Evolutionary conservation across 2,113 vertebrate species (phyloP).

Genomic region (Alligator sinensis): DNA sequence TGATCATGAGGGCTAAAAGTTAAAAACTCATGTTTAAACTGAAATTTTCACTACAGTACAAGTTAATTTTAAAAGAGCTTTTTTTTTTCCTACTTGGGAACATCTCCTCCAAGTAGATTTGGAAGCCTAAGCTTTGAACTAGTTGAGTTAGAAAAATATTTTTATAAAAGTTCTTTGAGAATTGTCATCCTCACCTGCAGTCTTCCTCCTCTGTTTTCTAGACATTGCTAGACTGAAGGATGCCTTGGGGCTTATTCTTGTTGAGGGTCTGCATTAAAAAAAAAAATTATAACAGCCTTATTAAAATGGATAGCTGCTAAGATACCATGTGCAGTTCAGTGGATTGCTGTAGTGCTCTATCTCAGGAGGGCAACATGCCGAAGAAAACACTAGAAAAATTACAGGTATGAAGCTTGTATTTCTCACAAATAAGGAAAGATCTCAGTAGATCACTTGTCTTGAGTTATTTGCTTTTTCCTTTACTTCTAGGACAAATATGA

Average conservation of each 20-base stretch:
- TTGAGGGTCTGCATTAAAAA: constrained; percentile 2
- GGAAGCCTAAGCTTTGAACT: background rate
- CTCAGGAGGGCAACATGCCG: constrained; percentile 26
- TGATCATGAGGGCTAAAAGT: background rate
- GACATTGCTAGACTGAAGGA: background rate
- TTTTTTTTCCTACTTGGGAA: background rate
- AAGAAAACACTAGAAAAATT: constrained; percentile 7
- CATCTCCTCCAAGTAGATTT: background rate
- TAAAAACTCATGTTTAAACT: background rate
- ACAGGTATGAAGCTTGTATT: background rate
- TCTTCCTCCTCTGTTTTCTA: constrained; percentile 1
- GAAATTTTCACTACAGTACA: background rate
- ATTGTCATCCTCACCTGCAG: background rate
- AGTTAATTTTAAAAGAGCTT: background rate
- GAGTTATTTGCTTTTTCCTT: constrained; percentile 2
- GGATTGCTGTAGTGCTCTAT: constrained; percentile 23
- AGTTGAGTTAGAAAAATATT: background rate
- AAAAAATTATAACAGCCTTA: background rate
- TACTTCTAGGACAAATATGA: constrained; percentile 16
- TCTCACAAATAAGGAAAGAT: constrained; percentile 11
- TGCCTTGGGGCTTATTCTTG: constrained; percentile 13
- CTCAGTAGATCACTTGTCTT: constrained; percentile 27
- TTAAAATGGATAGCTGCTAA: constrained; percentile 21
- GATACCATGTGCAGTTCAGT: background rate
- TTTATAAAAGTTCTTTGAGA: background rate